Base-by-base conservation (phyloP, 2,888 invertebrate species). In the Iselma pallidipennis region DNA sequence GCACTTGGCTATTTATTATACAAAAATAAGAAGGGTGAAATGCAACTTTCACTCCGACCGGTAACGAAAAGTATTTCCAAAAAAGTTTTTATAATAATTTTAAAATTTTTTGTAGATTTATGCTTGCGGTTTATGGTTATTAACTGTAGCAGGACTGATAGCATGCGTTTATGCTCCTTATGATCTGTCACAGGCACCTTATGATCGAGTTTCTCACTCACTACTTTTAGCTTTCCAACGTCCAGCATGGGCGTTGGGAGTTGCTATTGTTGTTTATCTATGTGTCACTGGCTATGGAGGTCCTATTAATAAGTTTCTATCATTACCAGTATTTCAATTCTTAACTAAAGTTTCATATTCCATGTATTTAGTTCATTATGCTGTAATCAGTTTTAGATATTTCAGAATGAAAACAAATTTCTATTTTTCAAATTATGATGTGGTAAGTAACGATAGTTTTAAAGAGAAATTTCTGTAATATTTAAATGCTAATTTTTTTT, bases 301-400 rank as follows among this genome's bases (percentile, higher is more conserved):
- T 68, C 82, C 83, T 2, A 72, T 84, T 6, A 82, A 84, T 70
- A 83, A 82, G 82, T 82, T 85, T 61, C 74, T 85, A 0, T 83
- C 83, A 0, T 71, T 82, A 1, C 66, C 71, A 12, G 62, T 84
- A 42, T 85, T 84, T 82, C 83, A 84, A 73, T 74, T 84, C 9
- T 81, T 84, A 1, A 82, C 83, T 1, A 79, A 83, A 2, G 74
- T 85, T 2, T 83, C 85, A 0, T 85, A 82, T 61, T 83, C 82
- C 1, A 80, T 84, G 72, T 85, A 83, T 62, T 71, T 85, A 14
- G 68, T 82, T 0, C 85, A 85, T 67, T 70, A 80, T 23, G 48
- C 64, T 49, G 23, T 71, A 0, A 37, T 66, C 14, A 37, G 9
- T 7, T 7, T 69, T 10, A 37, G 55, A 29, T 53, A 49, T 25